A percentile compares a stretch with the other conserved stretches of the same genome.
Evolutionary conservation across 2,888 invertebrate genomes (phyloP).

Genomic region (Drosophila rubida): DNA sequence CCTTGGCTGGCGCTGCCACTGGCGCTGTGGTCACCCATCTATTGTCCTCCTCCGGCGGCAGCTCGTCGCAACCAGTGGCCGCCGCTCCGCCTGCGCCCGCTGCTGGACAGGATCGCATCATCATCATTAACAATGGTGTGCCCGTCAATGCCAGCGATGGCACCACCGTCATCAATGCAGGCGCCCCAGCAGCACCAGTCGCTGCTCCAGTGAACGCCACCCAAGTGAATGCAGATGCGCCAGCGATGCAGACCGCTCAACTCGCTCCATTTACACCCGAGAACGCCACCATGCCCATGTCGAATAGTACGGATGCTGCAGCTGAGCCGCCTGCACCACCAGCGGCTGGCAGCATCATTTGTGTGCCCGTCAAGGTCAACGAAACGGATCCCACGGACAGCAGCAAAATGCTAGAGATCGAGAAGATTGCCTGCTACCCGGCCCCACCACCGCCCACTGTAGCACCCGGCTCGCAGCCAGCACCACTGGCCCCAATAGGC

Average conservation of each 20-base stretch:
- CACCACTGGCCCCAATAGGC: slow-evolving; percentile 68
- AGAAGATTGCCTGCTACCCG: slow-evolving; percentile 83
- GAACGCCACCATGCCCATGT: slow-evolving; percentile 49
- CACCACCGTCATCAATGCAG: slow-evolving; percentile 74
- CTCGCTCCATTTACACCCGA: slow-evolving; percentile 57
- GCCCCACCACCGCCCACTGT: slow-evolving; percentile 75
- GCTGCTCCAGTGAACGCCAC: slow-evolving; percentile 46
- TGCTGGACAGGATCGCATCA: slow-evolving; percentile 79
- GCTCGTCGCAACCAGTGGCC: slow-evolving; percentile 66
- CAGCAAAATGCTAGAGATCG: slow-evolving; percentile 80
- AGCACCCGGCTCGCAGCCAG: slow-evolving; percentile 59
- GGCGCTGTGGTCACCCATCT: slow-evolving; percentile 80
- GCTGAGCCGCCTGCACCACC: slow-evolving; percentile 56
- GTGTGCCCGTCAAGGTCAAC: slow-evolving; percentile 82
- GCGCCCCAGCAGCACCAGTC: slow-evolving; percentile 58
- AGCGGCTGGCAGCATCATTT: slow-evolving; percentile 81
- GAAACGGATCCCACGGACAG: slow-evolving; percentile 83
- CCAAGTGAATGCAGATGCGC: slow-evolving; percentile 51
- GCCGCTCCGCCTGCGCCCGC: slow-evolving; percentile 64
- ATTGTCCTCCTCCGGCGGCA: slow-evolving; percentile 72
- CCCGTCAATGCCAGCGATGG: slow-evolving; percentile 71
- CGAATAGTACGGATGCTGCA: slow-evolving; percentile 49
- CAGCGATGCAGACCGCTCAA: slow-evolving; percentile 32
- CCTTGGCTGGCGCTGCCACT: slow-evolving; percentile 82
- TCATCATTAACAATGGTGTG: slow-evolving; percentile 84